Percentiles rank a stretch among this genome's conserved stretches.
phyloP scores from a whole-genome alignment of 35 echinoderm and acorn worm genomes.

The Apostichopus californicus region DNA sequence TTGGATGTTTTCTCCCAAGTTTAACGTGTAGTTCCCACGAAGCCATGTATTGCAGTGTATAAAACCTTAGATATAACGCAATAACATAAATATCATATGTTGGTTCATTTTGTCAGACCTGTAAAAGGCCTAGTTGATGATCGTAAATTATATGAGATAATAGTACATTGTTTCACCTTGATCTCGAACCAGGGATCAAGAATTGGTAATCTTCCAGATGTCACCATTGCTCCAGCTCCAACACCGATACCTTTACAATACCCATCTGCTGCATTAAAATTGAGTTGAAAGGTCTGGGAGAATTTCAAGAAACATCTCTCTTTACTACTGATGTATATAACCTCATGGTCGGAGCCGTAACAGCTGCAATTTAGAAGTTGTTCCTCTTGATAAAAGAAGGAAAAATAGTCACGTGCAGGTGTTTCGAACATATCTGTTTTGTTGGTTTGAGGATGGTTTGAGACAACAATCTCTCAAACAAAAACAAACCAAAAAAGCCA shows the following conservation, averaged over 20 bases:
- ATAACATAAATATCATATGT: background rate
- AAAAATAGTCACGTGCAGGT: background rate
- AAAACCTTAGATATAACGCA: background rate
- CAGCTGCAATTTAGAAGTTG: background rate
- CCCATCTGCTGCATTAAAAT: background rate
- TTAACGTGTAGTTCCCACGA: background rate
- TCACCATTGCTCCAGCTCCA: background rate
- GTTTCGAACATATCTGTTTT: background rate
- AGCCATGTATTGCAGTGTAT: background rate
- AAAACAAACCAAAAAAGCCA: background rate
- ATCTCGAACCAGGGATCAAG: background rate
- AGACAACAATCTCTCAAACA: background rate
- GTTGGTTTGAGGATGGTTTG: background rate
- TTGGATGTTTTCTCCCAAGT: background rate
- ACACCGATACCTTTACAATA: background rate
- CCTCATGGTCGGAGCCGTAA: background rate
- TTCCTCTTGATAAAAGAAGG: background rate
- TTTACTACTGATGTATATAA: background rate
- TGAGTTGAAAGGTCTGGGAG: background rate
- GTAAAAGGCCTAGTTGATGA: too few species aligned
- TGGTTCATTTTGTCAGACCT: too few species aligned
- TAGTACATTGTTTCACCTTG: background rate
- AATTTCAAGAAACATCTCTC: background rate
- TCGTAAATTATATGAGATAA: background rate
- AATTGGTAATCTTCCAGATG: background rate